A percentile compares a stretch with the other conserved stretches of the same genome.
Evolutionary conservation across 1,140 invertebrate genomes (phyloP).

Genomic region (Drosophila lini): DNA sequence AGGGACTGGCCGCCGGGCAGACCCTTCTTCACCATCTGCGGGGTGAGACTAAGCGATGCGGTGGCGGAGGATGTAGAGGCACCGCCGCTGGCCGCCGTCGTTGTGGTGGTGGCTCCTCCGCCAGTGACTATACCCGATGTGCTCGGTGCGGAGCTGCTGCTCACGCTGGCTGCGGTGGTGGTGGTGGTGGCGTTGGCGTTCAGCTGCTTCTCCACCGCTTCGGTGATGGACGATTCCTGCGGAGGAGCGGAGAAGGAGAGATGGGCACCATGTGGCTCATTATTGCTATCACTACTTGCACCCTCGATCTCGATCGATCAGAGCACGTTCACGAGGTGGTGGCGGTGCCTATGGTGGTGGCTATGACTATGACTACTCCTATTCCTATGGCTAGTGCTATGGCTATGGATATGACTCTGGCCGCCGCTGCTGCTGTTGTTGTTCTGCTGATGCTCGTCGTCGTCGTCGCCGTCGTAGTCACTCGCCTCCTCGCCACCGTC

Average conservation of each 20-base stretch:
- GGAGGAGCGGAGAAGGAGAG: conserved; percentile 84
- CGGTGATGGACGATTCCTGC: conserved; percentile 84
- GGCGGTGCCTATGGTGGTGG: conserved; percentile 50
- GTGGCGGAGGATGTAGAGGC: conserved; percentile 66
- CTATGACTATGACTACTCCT: conserved; percentile 45
- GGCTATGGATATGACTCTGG: conserved; percentile 19
- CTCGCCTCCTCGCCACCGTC: conserved; percentile 43
- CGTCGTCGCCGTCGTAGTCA: conserved; percentile 61
- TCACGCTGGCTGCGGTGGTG: conserved; percentile 19
- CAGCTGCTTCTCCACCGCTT: conserved; percentile 94
- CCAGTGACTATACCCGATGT: conserved; percentile 23
- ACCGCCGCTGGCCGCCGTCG: conserved; percentile 53
- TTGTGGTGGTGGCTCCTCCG: conserved; percentile 19
- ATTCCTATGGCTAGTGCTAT: conserved; percentile 38
- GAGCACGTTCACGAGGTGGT: conserved; percentile 75
- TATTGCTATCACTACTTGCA: conserved; percentile 81
- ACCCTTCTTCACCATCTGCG: conserved; percentile 90
- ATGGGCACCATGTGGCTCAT: conserved; percentile 84
- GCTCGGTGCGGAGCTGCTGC: conserved; percentile 36
- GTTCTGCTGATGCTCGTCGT: conserved; percentile 37
- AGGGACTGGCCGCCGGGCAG: conserved; percentile 83
- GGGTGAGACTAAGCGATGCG: conserved; percentile 86
- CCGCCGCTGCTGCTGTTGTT: conserved; percentile 4
- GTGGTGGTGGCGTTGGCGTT: conserved; percentile 85
- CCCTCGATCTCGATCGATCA: conserved; percentile 70